Percentiles rank a stretch among this genome's conserved stretches.
Evolutionary conservation across 2,888 invertebrate genomes (phyloP).

Genomic region (Operophtera brumata): DNA sequence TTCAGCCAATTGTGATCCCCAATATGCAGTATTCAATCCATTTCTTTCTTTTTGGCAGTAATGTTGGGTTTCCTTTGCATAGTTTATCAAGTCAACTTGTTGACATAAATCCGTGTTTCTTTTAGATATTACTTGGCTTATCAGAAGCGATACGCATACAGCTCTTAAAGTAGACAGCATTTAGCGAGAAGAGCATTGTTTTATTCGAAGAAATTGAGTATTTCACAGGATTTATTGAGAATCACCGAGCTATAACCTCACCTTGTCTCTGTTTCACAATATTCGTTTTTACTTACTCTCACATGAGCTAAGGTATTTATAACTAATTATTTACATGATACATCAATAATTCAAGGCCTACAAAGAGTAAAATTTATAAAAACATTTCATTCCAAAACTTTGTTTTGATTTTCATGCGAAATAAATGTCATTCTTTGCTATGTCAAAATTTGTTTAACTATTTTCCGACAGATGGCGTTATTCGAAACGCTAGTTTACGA

Average conservation of each 20-base stretch:
- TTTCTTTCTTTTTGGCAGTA: conserved; percentile 47
- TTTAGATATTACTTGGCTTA: conserved; percentile 37
- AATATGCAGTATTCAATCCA: conserved; percentile 36
- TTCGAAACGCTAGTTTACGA: conserved; percentile 38
- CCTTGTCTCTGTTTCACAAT: conserved; percentile 27
- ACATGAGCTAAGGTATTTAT: neutral
- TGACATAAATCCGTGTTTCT: conserved; percentile 37
- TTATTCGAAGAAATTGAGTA: conserved; percentile 21
- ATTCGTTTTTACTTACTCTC: conserved; percentile 17
- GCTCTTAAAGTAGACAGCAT: conserved; percentile 43
- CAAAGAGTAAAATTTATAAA: conserved; percentile 31
- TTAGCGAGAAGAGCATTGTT: conserved; percentile 36
- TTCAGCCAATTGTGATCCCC: conserved; percentile 31
- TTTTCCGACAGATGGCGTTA: conserved; percentile 40
- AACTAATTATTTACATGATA: conserved; percentile 3
- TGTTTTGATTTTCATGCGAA: conserved; percentile 40
- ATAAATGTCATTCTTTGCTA: conserved; percentile 10
- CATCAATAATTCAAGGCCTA: conserved; percentile 3
- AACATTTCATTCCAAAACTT: conserved; percentile 35
- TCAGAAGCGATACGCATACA: conserved; percentile 35
- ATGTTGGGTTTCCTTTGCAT: conserved; percentile 53
- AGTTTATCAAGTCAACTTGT: conserved; percentile 53
- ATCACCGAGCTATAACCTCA: conserved; percentile 34
- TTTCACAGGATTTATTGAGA: conserved; percentile 24
- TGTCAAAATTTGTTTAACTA: conserved; percentile 43